Percentiles rank a stretch among this genome's conserved stretches.
These are phyloP conservation scores for Drosophila silvestris DNA, from an alignment of 2,888 invertebrate species.

Conservation along the genomic window DNA sequence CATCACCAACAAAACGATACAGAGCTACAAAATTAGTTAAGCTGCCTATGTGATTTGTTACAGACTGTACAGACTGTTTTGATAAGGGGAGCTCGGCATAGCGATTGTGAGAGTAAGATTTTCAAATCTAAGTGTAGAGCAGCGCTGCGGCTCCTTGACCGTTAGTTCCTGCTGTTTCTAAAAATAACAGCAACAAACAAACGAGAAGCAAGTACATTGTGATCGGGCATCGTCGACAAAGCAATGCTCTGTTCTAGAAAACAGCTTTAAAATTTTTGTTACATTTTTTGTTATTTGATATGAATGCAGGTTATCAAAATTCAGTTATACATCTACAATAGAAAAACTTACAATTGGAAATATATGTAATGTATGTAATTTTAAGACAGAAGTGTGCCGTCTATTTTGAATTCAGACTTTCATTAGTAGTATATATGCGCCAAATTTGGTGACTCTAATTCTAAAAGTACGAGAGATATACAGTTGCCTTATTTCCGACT, in stretches of 20 bases:
- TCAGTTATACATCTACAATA: background rate
- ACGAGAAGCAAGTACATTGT: background rate
- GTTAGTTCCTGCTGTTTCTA: slow-evolving; percentile 29
- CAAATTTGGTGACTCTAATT: background rate
- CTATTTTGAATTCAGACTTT: background rate
- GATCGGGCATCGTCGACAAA: background rate
- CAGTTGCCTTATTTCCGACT: background rate
- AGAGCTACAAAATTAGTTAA: slow-evolving; percentile 1
- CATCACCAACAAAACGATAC: slow-evolving; percentile 24
- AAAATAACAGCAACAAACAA: slow-evolving; percentile 16
- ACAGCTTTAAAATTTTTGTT: background rate
- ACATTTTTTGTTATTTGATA: background rate
- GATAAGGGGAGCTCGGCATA: background rate
- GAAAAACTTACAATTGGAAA: background rate
- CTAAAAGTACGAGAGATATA: background rate
- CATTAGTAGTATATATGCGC: background rate
- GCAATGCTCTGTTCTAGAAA: background rate
- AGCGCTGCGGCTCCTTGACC: slow-evolving; percentile 19
- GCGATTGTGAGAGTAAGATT: background rate
- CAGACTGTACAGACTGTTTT: slow-evolving; percentile 7
- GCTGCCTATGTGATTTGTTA: slow-evolving; percentile 12
- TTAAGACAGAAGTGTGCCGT: background rate
- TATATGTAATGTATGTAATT: background rate
- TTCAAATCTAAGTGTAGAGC: slow-evolving; percentile 13
- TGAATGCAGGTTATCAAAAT: background rate